Evolutionary conservation across 2,888 invertebrate species (phyloP).

Genomic region (Branchellion lobata): DNA sequence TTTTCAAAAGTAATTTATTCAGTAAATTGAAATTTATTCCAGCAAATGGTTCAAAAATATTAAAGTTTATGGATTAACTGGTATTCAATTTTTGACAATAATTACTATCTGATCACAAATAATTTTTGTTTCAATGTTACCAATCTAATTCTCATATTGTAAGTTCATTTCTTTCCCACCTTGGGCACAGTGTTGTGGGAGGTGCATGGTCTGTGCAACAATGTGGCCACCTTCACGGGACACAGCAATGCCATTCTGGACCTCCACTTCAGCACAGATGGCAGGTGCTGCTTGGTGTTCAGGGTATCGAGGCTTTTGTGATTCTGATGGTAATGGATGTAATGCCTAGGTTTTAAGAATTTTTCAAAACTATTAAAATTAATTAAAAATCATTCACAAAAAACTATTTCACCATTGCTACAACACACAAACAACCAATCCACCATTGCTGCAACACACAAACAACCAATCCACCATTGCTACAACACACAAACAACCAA

Average conservation of each 20-base stretch:
- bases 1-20: neutral
- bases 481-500: too few species aligned
- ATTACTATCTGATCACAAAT: neutral
- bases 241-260: slow-evolving; percentile 95
- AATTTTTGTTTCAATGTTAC: neutral
- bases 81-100: too few species aligned
- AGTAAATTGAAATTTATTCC: too few species aligned
- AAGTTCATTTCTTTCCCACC: neutral
- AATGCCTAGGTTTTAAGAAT: too few species aligned
- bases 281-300: slow-evolving; percentile 57
- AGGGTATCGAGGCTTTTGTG: slow-evolving; percentile 32
- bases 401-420: too few species aligned
- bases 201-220: slow-evolving; percentile 96
- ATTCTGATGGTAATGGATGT: neutral
- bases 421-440: too few species aligned
- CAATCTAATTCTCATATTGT: neutral
- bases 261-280: slow-evolving; percentile 66
- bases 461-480: too few species aligned
- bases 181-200: slow-evolving; percentile 77
- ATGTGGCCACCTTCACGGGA: slow-evolving; percentile 84
- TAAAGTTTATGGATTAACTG: too few species aligned
- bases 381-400: too few species aligned
- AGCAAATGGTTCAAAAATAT: too few species aligned
- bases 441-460: too few species aligned
- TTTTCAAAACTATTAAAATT: too few species aligned